Evolutionary conservation across 2,888 invertebrate genomes (phyloP).

Genomic region (Lysandra coridon): DNA sequence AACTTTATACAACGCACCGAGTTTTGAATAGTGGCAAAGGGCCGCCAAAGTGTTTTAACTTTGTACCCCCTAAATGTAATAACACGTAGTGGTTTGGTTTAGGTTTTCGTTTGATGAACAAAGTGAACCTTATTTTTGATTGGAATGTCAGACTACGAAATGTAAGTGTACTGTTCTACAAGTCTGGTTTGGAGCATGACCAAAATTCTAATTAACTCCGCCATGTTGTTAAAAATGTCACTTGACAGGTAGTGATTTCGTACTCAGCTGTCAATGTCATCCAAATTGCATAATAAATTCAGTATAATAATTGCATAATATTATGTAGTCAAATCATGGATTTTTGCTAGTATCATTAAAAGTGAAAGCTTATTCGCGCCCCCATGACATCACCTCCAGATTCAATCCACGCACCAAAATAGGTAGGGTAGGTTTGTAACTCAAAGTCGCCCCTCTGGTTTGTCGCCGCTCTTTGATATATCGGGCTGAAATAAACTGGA

Average conservation of each 20-base stretch:
- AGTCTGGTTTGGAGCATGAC: neutral
- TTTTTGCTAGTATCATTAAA: neutral
- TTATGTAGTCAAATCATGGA: neutral
- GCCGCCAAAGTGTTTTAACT: neutral
- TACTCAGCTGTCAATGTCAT: neutral
- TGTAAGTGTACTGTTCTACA: neutral
- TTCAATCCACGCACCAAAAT: neutral
- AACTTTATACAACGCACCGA: neutral
- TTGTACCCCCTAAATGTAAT: neutral
- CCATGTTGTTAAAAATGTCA: neutral
- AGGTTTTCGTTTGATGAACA: neutral
- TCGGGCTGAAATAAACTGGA: neutral
- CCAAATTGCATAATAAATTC: neutral
- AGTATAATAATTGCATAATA: no score
- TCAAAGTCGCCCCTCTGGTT: conserved; percentile 12
- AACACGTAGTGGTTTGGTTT: neutral
- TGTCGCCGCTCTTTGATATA: conserved; percentile 29
- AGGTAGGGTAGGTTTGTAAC: neutral
- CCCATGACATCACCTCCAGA: neutral
- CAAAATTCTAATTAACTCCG: neutral
- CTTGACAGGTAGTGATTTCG: no score
- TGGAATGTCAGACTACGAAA: conserved; percentile 10
- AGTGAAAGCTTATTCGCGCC: neutral
- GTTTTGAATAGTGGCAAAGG: neutral
- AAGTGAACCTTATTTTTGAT: neutral